Base-by-base conservation (phyloP, 2,888 invertebrate genomes). In the Brassicogethes aeneus region DNA sequence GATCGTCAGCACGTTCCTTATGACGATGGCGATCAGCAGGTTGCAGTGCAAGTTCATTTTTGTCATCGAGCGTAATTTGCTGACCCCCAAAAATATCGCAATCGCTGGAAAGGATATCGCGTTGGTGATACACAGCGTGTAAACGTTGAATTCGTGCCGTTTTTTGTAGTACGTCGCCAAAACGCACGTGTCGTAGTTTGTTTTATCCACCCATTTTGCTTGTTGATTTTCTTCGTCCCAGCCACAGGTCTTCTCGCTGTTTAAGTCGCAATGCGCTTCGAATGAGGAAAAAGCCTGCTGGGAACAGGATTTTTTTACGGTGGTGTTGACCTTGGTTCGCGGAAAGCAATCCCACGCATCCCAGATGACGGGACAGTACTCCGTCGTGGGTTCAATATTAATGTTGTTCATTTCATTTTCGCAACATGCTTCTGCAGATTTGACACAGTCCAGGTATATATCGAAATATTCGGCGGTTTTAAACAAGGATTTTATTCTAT, bases 311-410 rank as follows among this genome's bases (percentile, higher is more conserved):
- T 70, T 62, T n/a, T 54, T 56, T 0, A 68, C 68, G 1, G 65
- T 55, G 1, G 69, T 66, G 2, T 69, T 71, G 0, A 66, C 61
- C 13, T 65, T 56, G 0, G 72, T 67, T 3, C 65, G 57, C 10
- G 64, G 65, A 71, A 77, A 80, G 55, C 81, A 82, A 3, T 72
- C 72, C 79, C 79, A 82, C 0, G 72, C 79, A 47, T 81, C 81
- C 70, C 79, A 81, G 1, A 76, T 71, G 7, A 73, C 64, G 10
- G 72, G 72, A 57, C 80, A 80, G 41, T 58, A 50, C 29, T 35
- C 8, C 3, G 3, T 38, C 3, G 29, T 30, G 3, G 15, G 10
- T 15, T 29, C 17, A 40, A 39, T 13, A 36, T 12, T 7, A 8
- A 7, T 33, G 12, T n/a, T n/a, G 12, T n/a, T 51, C 57, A 63